Percentiles rank a stretch among this genome's conserved stretches.
phyloP scores from a whole-genome alignment of 2,888 invertebrate species.

The Clanis bilineata region DNA sequence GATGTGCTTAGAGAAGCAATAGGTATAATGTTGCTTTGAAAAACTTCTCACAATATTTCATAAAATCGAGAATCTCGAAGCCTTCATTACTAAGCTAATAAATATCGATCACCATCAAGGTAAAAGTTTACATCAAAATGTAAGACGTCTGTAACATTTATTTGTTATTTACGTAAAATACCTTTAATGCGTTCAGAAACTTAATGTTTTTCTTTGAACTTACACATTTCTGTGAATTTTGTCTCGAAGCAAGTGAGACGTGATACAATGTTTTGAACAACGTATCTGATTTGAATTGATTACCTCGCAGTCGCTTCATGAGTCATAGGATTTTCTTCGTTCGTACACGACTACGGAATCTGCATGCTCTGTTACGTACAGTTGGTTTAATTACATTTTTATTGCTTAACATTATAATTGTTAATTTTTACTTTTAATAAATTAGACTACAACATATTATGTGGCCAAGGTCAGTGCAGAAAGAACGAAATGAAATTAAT shows the following conservation, averaged over 20 bases:
- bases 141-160: neutral
- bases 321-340: slow-evolving; percentile 16
- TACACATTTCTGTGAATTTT: slow-evolving; percentile 19
- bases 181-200: slow-evolving; percentile 7
- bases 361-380: neutral
- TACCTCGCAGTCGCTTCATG: slow-evolving; percentile 12
- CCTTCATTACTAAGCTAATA: neutral
- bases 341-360: neutral
- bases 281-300: slow-evolving; percentile 23
- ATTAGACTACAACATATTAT: too few relatives aligned
- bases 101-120: neutral
- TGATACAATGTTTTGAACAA: slow-evolving; percentile 18
- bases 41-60: too few relatives aligned
- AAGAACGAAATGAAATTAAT: too few relatives aligned
- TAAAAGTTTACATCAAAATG: neutral
- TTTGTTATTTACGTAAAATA: neutral
- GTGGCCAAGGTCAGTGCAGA: too few relatives aligned
- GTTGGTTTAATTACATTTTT: neutral
- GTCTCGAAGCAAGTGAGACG: slow-evolving; percentile 19
- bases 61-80: too few relatives aligned
- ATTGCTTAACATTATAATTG: neutral
- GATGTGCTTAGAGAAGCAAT: too few relatives aligned
- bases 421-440: neutral
- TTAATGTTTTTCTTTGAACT: slow-evolving; percentile 15
- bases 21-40: too few relatives aligned